phyloP scores from a whole-genome alignment of 1,140 invertebrate genomes.

The Brachionus manjavacas region DNA sequence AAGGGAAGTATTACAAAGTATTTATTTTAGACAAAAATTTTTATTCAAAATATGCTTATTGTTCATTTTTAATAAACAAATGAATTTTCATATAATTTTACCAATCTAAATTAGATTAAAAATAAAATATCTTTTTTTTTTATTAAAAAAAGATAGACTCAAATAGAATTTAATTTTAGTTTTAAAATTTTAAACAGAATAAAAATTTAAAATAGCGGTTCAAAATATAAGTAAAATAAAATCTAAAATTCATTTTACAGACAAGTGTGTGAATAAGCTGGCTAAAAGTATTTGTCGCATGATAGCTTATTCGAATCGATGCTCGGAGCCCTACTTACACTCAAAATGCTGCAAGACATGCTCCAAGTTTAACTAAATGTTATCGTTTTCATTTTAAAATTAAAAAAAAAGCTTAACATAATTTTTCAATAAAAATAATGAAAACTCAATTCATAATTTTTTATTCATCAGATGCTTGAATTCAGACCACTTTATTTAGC shows the following conservation, averaged over 20 bases:
- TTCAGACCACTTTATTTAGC: not conserved
- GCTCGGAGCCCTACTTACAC: constrained; percentile 5
- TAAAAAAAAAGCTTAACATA: not conserved
- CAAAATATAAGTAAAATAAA: too few species aligned
- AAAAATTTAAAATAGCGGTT: too few species aligned
- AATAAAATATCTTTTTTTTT: too few species aligned
- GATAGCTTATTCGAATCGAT: constrained; percentile 9
- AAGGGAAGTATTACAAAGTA: too few species aligned
- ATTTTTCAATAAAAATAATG: not conserved
- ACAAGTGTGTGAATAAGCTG: not conserved
- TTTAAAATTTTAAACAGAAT: not conserved
- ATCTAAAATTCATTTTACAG: not conserved
- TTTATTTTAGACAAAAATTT: too few species aligned
- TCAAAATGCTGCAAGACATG: constrained; percentile 32
- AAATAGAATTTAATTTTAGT: too few species aligned
- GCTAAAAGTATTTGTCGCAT: not conserved
- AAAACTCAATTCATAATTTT: not conserved
- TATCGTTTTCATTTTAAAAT: not conserved
- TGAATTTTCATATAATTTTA: too few species aligned
- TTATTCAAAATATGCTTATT: too few species aligned
- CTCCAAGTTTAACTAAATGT: not conserved
- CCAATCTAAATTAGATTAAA: too few species aligned
- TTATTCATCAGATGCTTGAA: not conserved
- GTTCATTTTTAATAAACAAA: too few species aligned
- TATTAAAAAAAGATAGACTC: too few species aligned